Conservation (phyloP, 30 jellyfish, hydroid and myxozoan genomes). For the Hydractinia echinata region DNA sequence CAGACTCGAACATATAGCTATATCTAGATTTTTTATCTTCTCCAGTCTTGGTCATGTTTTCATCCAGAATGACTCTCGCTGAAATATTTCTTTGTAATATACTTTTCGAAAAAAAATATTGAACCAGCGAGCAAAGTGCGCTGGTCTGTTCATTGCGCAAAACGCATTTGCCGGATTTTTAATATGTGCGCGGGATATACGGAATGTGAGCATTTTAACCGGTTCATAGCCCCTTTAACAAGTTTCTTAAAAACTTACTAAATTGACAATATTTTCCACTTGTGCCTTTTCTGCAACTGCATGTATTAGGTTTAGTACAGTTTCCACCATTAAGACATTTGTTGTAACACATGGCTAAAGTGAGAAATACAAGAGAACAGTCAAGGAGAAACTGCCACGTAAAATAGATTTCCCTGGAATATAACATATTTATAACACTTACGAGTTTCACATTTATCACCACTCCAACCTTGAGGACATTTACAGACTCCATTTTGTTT, state of each 20-base stretch:
- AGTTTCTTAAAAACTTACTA: neutral
- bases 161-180: no score
- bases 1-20: no score
- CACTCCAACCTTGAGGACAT: constrained; percentile 69
- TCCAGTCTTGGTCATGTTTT: no score
- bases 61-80: no score
- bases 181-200: no score
- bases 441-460: constrained; percentile 55
- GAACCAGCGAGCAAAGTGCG: no score
- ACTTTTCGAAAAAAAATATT: no score
- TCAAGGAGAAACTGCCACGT: neutral
- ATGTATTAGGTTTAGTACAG: constrained; percentile 35
- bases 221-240: no score
- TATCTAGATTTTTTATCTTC: no score
- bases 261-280: constrained; percentile 19
- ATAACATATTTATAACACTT: neutral
- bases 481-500: constrained; percentile 36
- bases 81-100: no score
- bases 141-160: no score
- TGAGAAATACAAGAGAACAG: constrained; percentile 1
- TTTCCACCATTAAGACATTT: constrained; percentile 56
- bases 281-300: constrained; percentile 48
- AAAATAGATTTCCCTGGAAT: neutral
- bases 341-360: constrained; percentile 50
- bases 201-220: no score